Evolutionary conservation across 2,888 invertebrate species (phyloP).

Genomic region (Leistus spinibarbis): DNA sequence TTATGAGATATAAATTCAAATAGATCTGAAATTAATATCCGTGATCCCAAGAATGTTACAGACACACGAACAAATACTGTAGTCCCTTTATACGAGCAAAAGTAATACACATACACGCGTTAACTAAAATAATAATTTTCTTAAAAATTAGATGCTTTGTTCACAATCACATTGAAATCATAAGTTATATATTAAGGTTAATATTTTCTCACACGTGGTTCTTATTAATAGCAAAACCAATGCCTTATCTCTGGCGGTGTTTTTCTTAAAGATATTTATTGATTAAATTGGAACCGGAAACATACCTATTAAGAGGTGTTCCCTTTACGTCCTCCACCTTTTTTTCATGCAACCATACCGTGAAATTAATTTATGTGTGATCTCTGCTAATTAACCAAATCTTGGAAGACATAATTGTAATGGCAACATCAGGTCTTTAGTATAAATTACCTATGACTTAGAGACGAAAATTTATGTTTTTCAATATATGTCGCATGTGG

Average conservation of each 20-base stretch:
- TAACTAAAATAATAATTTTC: no score
- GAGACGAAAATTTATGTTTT: neutral
- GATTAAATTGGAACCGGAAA: neutral
- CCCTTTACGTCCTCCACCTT: neutral
- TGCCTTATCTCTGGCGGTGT: neutral
- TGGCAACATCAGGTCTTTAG: neutral
- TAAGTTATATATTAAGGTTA: no score
- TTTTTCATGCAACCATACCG: constrained; percentile 31
- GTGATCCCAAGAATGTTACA: no score
- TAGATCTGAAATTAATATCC: no score
- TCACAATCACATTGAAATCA: no score
- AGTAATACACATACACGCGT: no score
- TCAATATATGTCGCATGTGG: neutral
- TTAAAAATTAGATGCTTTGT: no score
- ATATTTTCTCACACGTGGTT: constrained; percentile 30
- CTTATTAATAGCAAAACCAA: constrained; percentile 22
- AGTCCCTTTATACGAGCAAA: no score
- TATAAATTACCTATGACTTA: neutral
- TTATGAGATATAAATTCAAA: no score
- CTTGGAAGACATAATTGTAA: neutral
- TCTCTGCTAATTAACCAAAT: constrained; percentile 48
- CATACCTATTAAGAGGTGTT: neutral
- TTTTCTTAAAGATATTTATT: neutral
- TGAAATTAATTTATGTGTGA: constrained; percentile 50
- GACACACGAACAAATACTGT: no score